phyloP scores from a whole-genome alignment of 1,140 invertebrate species.

The Philopotamus ludificatus region DNA sequence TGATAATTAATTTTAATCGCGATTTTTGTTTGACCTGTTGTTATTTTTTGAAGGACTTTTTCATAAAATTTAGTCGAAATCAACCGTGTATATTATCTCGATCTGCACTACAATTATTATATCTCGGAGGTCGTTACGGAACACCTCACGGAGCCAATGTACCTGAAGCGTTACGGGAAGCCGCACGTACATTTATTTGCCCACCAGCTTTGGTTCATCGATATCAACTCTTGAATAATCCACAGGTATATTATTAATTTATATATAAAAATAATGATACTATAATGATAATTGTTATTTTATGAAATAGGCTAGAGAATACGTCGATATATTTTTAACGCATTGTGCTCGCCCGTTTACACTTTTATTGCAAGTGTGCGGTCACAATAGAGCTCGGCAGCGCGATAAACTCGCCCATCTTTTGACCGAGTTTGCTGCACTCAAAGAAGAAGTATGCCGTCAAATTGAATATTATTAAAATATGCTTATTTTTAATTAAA shows the following conservation, averaged over 20 bases:
- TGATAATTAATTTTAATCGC: not conserved
- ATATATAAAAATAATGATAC: not conserved
- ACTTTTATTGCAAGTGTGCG: constrained; percentile 85
- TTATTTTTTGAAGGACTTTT: constrained; percentile 75
- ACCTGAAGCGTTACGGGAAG: constrained; percentile 65
- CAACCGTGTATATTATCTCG: constrained; percentile 92
- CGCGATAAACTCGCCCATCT: constrained; percentile 89
- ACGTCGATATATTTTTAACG: constrained; percentile 84
- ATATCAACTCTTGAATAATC: constrained; percentile 62
- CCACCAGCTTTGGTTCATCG: constrained; percentile 79
- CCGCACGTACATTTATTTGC: constrained; percentile 81
- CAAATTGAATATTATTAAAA: not conserved
- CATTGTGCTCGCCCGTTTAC: constrained; percentile 87
- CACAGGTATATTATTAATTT: constrained; percentile 51
- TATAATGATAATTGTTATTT: not conserved
- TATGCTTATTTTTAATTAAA: constrained; percentile 1
- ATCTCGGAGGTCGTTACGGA: constrained; percentile 52
- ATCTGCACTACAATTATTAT: constrained; percentile 84
- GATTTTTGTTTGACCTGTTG: not conserved
- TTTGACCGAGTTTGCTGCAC: constrained; percentile 78
- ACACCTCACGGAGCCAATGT: constrained; percentile 22
- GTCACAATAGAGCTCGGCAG: constrained; percentile 92
- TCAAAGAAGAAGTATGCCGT: constrained; percentile 85
- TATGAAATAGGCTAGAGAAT: constrained; percentile 68
- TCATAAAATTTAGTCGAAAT: constrained; percentile 87